A percentile compares a stretch with the other conserved stretches of the same genome.
phyloP scores from a whole-genome alignment of 2,888 invertebrate genomes.

The Coecobrya sp. region DNA sequence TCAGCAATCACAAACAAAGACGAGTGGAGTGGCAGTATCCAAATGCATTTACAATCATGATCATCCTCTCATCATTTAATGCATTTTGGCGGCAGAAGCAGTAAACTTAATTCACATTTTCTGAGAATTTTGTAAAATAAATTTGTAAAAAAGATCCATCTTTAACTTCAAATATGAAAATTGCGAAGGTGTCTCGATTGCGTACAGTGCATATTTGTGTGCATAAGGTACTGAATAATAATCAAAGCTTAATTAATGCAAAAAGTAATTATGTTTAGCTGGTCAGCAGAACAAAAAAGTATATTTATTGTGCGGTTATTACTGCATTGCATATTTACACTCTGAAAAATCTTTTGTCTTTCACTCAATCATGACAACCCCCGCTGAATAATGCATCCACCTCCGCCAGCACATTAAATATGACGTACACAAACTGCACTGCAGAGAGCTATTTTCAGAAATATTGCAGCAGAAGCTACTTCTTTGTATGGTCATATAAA shows the following conservation, averaged over 20 bases:
- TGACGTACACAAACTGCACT: neutral
- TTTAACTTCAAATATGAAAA: conserved; percentile 17
- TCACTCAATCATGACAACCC: conserved; percentile 54
- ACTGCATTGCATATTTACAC: conserved; percentile 12
- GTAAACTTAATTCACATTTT: neutral
- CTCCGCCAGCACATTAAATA: neutral
- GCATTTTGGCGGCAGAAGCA: neutral
- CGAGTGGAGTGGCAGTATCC: neutral
- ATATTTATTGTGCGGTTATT: neutral
- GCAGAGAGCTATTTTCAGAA: conserved; percentile 40
- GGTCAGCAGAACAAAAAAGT: neutral
- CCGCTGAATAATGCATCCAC: conserved; percentile 47
- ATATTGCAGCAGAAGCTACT: neutral
- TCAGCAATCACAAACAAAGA: conserved; percentile 61
- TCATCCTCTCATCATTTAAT: neutral
- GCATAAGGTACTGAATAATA: conserved; percentile 26
- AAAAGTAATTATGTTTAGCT: conserved; percentile 58
- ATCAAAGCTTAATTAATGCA: conserved; percentile 67
- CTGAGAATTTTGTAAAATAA: conserved; percentile 1
- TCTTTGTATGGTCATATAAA: neutral
- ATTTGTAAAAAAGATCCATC: neutral
- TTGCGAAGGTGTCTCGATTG: conserved; percentile 36
- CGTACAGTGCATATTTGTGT: neutral
- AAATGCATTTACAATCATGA: conserved; percentile 13
- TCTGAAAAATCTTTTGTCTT: conserved; percentile 40